Evolutionary conservation across 1,140 invertebrate species (phyloP).

Genomic region (Bradynema listronoti): DNA sequence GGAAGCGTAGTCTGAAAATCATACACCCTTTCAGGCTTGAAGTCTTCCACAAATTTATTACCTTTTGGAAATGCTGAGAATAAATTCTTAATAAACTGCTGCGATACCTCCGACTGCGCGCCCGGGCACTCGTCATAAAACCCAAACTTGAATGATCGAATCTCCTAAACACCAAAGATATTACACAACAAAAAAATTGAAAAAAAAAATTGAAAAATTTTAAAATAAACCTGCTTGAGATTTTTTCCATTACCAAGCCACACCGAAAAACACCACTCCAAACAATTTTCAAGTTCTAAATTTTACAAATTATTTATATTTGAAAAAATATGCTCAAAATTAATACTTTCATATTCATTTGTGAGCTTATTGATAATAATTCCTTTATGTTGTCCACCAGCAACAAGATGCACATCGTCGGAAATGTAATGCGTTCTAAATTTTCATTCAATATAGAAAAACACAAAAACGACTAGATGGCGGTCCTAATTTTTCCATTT

Average conservation of each 20-base stretch:
- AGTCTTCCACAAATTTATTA: constrained; percentile 8
- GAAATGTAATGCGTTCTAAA: constrained; percentile 22
- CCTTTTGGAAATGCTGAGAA: constrained; percentile 25
- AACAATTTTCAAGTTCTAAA: constrained; percentile 15
- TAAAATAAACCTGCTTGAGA: constrained; percentile 8
- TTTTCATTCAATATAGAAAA: no score
- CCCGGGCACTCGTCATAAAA: constrained; percentile 16
- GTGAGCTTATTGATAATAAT: constrained; percentile 29
- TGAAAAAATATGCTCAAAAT: background rate
- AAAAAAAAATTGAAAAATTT: background rate
- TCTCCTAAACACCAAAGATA: constrained; percentile 15
- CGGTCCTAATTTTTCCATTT: no score
- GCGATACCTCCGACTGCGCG: constrained; percentile 7
- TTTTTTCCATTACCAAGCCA: constrained; percentile 27
- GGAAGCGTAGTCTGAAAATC: constrained; percentile 23
- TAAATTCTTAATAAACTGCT: constrained; percentile 25
- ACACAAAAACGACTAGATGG: no score
- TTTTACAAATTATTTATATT: constrained; percentile 3
- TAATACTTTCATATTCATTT: constrained; percentile 27
- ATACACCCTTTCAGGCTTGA: background rate
- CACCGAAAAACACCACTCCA: constrained; percentile 21
- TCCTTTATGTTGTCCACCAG: constrained; percentile 22
- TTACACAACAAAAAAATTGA: background rate
- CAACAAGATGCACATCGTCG: constrained; percentile 22
- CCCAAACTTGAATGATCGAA: constrained; percentile 28